Evolutionary conservation across 2,113 vertebrate genomes (phyloP).

Genomic region (Porphyrio hochstetteri): DNA sequence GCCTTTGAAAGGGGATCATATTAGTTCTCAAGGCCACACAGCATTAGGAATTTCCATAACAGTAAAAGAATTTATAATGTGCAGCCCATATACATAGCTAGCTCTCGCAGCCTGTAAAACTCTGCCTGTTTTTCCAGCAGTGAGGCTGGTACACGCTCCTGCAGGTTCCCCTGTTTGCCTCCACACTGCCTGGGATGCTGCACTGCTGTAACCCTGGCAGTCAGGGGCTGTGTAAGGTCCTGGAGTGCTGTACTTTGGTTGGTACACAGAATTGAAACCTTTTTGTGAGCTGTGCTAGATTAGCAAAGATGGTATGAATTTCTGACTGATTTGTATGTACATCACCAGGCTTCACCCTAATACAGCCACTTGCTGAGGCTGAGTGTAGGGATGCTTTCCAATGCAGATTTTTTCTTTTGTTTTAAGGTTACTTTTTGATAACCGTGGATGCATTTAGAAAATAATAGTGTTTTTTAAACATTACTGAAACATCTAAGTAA

Average conservation of each 20-base stretch:
- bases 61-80: slow-evolving; percentile 66
- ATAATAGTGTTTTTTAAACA: rapidly evolving
- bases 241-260: rapidly evolving
- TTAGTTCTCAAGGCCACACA: slow-evolving; percentile 64
- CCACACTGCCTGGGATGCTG: not conserved
- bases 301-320: not conserved
- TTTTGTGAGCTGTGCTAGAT: not conserved
- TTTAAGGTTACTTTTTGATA: not conserved
- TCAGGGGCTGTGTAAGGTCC: rapidly evolving
- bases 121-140: not conserved
- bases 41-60: slow-evolving; percentile 66
- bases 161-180: not conserved
- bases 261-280: rapidly evolving
- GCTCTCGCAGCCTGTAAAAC: slow-evolving; percentile 33
- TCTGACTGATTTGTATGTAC: too few relatives aligned
- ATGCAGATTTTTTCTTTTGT: not conserved
- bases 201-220: rapidly evolving
- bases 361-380: not conserved
- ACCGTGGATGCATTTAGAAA: not conserved
- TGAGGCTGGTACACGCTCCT: not conserved
- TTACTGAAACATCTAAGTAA: not conserved
- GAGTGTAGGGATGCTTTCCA: not conserved
- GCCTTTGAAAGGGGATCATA: slow-evolving; percentile 60
- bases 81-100: not conserved
- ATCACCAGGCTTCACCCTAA: rapidly evolving